Base-by-base conservation (phyloP, 2,113 vertebrate species). In the Casuarius casuarius region DNA sequence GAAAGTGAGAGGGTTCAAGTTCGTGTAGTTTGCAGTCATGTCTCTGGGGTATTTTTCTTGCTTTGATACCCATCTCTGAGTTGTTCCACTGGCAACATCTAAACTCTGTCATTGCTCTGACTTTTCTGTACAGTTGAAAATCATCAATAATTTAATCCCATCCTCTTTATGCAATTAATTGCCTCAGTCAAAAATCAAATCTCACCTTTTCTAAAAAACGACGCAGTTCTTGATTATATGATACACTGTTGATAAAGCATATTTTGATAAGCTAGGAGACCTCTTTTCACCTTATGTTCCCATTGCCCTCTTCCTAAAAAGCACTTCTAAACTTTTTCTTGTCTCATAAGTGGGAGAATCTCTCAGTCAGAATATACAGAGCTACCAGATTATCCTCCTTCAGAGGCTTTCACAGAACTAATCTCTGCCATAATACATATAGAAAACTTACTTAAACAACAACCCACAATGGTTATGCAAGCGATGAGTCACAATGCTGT, bases 391-490 rank as follows among this genome's bases (percentile, higher is more conserved):
- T 94, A 97, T 94, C 94, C 87, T 97, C 87, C 94, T 96, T 92
- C 96, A 94, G 91, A 96, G 92, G 83, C 85, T 94, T 95, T 96
- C 87, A 91, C 84, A 87, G 89, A 97, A 85, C 76, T 96, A 93
- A 96, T 96, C 95, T 95, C 85, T 97, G 86, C 90, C 42, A 21
- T 96, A 96, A 94, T 96, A 92, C 95, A 88, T 96, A 96, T 78
- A 96, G 33, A 48, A 94, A 96, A 96, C 56, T 96, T 80, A 62
- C 82, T 96, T 96, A 85, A 96, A 97, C 92, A 95, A 65, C 95
- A 96, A n/a, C 95, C 94, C 94, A 96, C 96, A 75, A 84, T 83
- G 63, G 72, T 97, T 97, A 96, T 97, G 96, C 92, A 97, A 97
- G 91, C 42, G 71, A 85, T 97, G 96, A 97, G 78, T 97, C 96